These are phyloP conservation scores for Muscidifurax raptorellus DNA, from an alignment of 1,140 invertebrate genomes.

Conservation along the genomic window DNA sequence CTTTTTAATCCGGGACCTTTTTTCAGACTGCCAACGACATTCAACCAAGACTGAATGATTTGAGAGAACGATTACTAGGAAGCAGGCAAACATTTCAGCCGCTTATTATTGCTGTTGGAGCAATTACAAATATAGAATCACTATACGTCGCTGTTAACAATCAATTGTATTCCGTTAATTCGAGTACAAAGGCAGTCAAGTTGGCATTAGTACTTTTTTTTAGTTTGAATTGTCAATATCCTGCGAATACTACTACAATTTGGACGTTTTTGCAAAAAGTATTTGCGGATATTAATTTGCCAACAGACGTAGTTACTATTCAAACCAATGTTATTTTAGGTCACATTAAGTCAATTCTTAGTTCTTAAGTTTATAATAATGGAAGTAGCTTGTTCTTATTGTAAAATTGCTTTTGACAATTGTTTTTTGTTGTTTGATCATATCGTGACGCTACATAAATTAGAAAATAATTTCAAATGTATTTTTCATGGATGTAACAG, in stretches of 20 bases:
- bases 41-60: neutral
- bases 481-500: neutral
- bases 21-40: slow-evolving; percentile 19
- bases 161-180: neutral
- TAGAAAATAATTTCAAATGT: slow-evolving; percentile 6
- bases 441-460: neutral
- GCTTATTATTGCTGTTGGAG: neutral
- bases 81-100: slow-evolving; percentile 1
- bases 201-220: neutral
- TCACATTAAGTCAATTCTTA: neutral
- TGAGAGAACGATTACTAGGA: neutral
- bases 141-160: neutral
- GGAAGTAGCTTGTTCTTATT: neutral
- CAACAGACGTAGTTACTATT: neutral
- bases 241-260: neutral
- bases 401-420: neutral
- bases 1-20: too few species aligned
- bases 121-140: neutral
- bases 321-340: neutral
- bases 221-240: neutral
- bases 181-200: neutral
- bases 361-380: neutral
- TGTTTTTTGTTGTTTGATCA: neutral
- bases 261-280: neutral
- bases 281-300: neutral